phyloP scores from a whole-genome alignment of 2,113 vertebrate species.

The Sceloporus undulatus region DNA sequence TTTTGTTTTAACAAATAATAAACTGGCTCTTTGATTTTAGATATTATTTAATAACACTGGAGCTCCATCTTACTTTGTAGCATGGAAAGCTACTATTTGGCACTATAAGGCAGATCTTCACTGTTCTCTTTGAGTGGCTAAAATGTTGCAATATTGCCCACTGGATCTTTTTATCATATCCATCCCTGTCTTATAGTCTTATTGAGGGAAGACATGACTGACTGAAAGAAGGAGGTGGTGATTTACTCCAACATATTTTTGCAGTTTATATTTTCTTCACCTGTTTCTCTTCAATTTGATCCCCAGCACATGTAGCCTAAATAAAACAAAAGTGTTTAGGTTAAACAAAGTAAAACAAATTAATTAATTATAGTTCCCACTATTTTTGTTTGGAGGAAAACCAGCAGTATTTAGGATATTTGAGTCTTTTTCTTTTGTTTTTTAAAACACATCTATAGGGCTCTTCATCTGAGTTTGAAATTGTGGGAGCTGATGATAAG shows the following conservation, averaged over 20 bases:
- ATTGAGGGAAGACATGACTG: background rate
- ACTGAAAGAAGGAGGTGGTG: background rate
- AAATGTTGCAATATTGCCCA: no score
- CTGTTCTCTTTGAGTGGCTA: no score
- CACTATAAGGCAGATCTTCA: no score
- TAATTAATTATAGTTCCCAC: background rate
- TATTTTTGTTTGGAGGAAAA: background rate
- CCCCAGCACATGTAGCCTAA: background rate
- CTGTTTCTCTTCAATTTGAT: background rate
- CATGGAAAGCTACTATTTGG: no score
- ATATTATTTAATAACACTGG: no score
- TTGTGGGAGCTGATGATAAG: constrained; percentile 80
- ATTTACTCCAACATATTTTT: background rate
- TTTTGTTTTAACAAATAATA: no score
- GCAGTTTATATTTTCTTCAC: background rate
- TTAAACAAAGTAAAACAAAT: background rate
- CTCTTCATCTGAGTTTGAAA: constrained; percentile 89
- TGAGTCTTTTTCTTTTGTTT: constrained; percentile 16
- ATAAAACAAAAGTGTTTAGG: background rate
- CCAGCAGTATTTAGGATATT: background rate
- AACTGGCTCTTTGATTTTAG: no score
- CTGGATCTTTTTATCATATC: no score
- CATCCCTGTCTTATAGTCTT: no score
- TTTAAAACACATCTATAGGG: constrained; percentile 77
- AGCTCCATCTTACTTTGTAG: no score